A percentile compares a stretch with the other conserved stretches of the same genome.
Evolutionary conservation across 2,888 invertebrate genomes (phyloP).

Genomic region (Heliconius aoede): DNA sequence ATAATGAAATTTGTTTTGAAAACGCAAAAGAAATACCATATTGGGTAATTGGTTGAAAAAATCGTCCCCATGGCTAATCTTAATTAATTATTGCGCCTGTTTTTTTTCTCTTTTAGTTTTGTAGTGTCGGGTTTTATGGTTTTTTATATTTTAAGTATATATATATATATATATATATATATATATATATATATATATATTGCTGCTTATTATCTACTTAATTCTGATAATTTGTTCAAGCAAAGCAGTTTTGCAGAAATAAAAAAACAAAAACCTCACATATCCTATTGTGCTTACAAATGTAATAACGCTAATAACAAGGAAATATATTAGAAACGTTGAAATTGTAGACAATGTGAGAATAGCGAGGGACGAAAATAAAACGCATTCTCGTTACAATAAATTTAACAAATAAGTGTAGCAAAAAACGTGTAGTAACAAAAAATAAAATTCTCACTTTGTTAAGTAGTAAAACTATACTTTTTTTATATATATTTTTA

Average conservation of each 20-base stretch:
- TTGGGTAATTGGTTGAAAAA: no score
- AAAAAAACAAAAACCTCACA: neutral
- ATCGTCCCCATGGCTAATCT: no score
- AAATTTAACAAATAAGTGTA: neutral
- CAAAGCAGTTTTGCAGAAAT: neutral
- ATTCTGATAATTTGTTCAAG: neutral
- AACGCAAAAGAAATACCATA: no score
- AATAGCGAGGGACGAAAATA: conserved; percentile 30
- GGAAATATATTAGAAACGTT: conserved; percentile 4
- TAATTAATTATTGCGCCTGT: no score
- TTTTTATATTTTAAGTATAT: no score
- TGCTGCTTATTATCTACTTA: no score
- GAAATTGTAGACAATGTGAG: conserved; percentile 27
- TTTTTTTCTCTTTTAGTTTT: no score
- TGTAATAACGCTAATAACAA: neutral
- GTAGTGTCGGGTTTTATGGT: no score
- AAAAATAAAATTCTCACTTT: neutral
- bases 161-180: no score
- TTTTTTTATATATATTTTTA: no score
- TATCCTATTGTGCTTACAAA: neutral
- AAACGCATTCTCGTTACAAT: conserved; percentile 26
- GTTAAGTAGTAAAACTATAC: neutral
- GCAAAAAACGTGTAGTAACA: neutral
- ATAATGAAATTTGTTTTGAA: no score
- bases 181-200: no score